Evolutionary conservation across 1,140 invertebrate genomes (phyloP).

Genomic region (Pemphigus obesinymphae): DNA sequence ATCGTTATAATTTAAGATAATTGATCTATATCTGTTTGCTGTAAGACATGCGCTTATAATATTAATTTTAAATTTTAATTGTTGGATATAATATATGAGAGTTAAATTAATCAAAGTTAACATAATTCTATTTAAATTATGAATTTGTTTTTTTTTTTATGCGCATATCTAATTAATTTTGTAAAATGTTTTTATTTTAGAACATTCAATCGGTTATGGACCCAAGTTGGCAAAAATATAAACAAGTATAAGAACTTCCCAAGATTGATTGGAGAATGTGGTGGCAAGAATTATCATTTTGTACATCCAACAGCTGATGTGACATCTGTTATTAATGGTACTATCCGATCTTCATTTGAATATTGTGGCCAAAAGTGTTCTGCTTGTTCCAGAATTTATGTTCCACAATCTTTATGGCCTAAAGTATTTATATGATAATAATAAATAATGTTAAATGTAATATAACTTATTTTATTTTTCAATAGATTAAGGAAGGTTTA

Average conservation of each 20-base stretch:
- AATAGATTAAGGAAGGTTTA: constrained; percentile 68
- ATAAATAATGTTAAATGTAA: not conserved
- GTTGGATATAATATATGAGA: too few species aligned
- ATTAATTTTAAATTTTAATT: too few species aligned
- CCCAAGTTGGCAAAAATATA: constrained; percentile 85
- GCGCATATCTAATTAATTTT: too few species aligned
- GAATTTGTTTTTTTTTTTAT: not conserved
- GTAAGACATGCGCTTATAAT: too few species aligned
- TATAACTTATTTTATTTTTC: constrained; percentile 2
- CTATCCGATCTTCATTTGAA: constrained; percentile 91
- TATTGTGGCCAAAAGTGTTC: constrained; percentile 98
- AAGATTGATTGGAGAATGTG: constrained; percentile 91
- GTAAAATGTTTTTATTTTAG: constrained; percentile 52
- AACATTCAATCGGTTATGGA: constrained; percentile 92
- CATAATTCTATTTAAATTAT: not conserved
- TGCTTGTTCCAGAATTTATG: constrained; percentile 92
- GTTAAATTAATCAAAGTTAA: too few species aligned
- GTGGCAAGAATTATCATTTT: constrained; percentile 99
- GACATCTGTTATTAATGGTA: constrained; percentile 73
- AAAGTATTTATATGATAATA: constrained; percentile 54
- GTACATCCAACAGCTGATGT: constrained; percentile 87
- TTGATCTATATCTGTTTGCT: too few species aligned
- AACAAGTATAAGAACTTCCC: constrained; percentile 85
- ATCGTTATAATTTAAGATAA: too few species aligned
- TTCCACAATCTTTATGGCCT: constrained; percentile 86